phyloP scores from a whole-genome alignment of 92 coral and sea anemone species.

The Zoanthus solanderi region DNA sequence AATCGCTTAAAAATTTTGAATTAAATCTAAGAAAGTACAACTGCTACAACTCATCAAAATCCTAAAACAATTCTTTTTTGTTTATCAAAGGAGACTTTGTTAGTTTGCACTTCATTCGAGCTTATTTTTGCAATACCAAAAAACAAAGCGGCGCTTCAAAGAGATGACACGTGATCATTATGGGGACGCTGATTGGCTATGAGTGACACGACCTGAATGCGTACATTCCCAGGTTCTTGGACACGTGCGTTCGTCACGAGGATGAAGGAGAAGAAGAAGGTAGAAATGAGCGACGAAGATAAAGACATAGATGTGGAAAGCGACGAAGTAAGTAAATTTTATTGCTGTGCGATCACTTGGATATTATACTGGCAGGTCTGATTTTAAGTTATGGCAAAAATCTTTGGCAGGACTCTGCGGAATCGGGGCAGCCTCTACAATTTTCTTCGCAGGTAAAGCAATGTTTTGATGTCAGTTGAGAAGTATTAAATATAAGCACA shows the following conservation, averaged over 20 bases:
- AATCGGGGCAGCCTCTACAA: constrained; percentile 74
- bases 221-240: constrained; percentile 60
- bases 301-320: constrained; percentile 97
- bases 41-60: neutral
- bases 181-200: constrained; percentile 24
- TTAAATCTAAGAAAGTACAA: neutral
- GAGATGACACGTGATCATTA: constrained; percentile 6
- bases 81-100: neutral
- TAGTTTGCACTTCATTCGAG: neutral
- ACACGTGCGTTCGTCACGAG: constrained; percentile 97
- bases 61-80: neutral
- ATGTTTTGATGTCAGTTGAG: constrained; percentile 96
- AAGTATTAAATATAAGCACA: constrained; percentile 81
- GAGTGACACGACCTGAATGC: constrained; percentile 34
- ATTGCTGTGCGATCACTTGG: constrained; percentile 39
- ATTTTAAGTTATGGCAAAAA: constrained; percentile 56
- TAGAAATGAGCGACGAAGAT: constrained; percentile 96
- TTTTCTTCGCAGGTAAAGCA: constrained; percentile 84
- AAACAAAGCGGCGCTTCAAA: neutral
- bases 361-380: constrained; percentile 46
- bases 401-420: constrained; percentile 68
- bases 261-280: constrained; percentile 69
- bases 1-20: neutral
- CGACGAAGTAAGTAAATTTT: constrained; percentile 85
- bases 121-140: neutral